Evolutionary conservation across 2,888 invertebrate genomes (phyloP), one percentile per base, ranked within the genome.

Genomic region (Branchinecta sandiegonensis): DNA sequence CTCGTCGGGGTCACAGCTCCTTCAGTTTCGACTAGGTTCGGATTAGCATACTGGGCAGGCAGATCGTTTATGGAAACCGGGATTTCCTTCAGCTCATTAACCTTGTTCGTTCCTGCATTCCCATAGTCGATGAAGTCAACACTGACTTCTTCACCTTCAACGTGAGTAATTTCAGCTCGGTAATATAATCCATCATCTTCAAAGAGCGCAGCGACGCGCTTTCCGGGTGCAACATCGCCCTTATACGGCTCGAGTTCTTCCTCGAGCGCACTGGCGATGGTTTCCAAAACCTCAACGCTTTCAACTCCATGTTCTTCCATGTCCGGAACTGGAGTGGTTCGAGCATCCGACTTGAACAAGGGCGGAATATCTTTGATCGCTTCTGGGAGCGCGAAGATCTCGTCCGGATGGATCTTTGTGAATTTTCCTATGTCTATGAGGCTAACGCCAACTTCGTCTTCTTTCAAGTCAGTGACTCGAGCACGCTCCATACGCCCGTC

Each of bases 41-140:
- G 11, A 14, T n/a, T 56, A 14, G n/a, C 10, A 56, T 14, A 10
- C 65, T 65, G 65, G 46, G 69, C 14, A 46, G 69, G 69, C 17
- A 67, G 37, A 46, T 50, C 46, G 65, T 37, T 46, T n/a, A 69
- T 9, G 14, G 12, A 17, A 9, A 17, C n/a, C n/a, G 66, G 69
- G 7, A 69, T 37, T 5, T 11, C 37, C 64, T 48, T 48, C 12
- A 69, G 66, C 11, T 69, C 48, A 4, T 37, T 17, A 14, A 48
- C 12, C 7, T 17, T 47, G 8, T 56, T 65, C 9, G 47, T 46
- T 13, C 7, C 17, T 12, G 48, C 14, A 13, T 69, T 69, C 23
- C 69, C 69, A 46, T 69, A 69, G 56, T 69, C 69, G 23, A 69
- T 23, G 17, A 65, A 69, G 46, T 46, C 37, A 46, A 69, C 69